These are phyloP conservation scores for Epicauta chinensis DNA, from an alignment of 1,140 invertebrate genomes.

Conservation along the genomic window DNA sequence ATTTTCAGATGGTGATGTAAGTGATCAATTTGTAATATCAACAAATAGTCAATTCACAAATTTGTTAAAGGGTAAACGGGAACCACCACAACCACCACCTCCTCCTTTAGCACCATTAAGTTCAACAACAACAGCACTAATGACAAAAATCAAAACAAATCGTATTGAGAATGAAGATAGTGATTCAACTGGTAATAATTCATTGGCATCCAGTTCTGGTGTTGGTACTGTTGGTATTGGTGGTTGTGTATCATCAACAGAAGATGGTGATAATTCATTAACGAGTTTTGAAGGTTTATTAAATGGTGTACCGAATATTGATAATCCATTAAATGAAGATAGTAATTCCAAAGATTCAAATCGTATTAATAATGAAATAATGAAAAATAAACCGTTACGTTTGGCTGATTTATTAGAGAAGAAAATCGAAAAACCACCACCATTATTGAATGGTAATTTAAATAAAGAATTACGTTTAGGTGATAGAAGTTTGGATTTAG, in stretches of 20 bases:
- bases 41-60: slow-evolving; percentile 28
- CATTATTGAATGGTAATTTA: slow-evolving; percentile 52
- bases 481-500: slow-evolving; percentile 53
- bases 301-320: slow-evolving; percentile 52
- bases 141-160: slow-evolving; percentile 14
- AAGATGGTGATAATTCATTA: slow-evolving; percentile 55
- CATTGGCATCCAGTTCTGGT: slow-evolving; percentile 51
- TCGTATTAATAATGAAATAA: slow-evolving; percentile 35
- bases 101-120: slow-evolving; percentile 49
- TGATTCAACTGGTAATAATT: slow-evolving; percentile 51
- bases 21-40: slow-evolving; percentile 37
- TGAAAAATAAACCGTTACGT: slow-evolving; percentile 48
- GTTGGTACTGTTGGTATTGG: slow-evolving; percentile 44
- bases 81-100: slow-evolving; percentile 44
- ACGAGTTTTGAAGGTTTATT: slow-evolving; percentile 58
- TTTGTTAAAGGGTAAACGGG: slow-evolving; percentile 42
- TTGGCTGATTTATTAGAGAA: slow-evolving; percentile 63
- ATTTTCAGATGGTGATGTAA: slow-evolving; percentile 34
- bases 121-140: slow-evolving; percentile 20
- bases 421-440: slow-evolving; percentile 52
- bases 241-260: slow-evolving; percentile 43
- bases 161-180: slow-evolving; percentile 48
- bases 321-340: slow-evolving; percentile 47
- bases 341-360: slow-evolving; percentile 51
- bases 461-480: slow-evolving; percentile 52